Base-by-base conservation (phyloP, 37 sponge, comb jelly and placozoan genomes). In the Oopsacas minuta region DNA sequence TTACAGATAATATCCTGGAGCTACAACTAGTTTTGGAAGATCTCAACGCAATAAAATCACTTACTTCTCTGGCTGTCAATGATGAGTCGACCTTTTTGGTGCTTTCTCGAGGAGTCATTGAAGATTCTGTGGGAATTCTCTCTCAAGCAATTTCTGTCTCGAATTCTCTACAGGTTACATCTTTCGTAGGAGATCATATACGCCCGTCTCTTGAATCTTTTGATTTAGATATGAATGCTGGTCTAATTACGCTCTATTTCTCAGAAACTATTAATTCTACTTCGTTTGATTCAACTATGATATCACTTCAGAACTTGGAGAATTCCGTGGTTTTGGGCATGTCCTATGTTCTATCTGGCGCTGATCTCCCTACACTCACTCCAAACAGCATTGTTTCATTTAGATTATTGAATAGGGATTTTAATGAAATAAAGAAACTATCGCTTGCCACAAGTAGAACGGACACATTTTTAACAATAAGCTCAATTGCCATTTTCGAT, bases 261-360 rank as follows among this genome's bases (percentile, higher is more conserved):
- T 94, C 94, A 35, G 94, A 94, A 85, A 91, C 94, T 81, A 91
- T 94, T 0, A 91, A 94, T 39, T 28, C 83, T 15, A 69, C 86
- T 23, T 88, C 85, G 10, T 89, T 94, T 39, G 88, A 83, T 82
- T 85, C 89, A 32, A 38, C 37, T 0, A 46, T 91, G n/a, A 86
- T 94, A 17, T 32, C 88, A 22, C 88, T 91, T 38, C 94, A 94
- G 52, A 89, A 81, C 38, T 7, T 52, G 0, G 49, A 42, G 5
- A 85, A 86, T 0, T 69, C 37, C 23, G 37, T 36, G 15, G 10
- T 23, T 0, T 35, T 52, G 37, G 38, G 75, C 28, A 86, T 85
- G 5, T 3, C 15, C 0, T 91, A 86, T 37, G 39, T 86, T 1
- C 89, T 92, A 5, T 36, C 39, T 35, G 86, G 83, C 20, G 88